Evolutionary conservation across 2,797 vertebrate genomes (phyloP).

Genomic region (Gobio occitaniae): DNA sequence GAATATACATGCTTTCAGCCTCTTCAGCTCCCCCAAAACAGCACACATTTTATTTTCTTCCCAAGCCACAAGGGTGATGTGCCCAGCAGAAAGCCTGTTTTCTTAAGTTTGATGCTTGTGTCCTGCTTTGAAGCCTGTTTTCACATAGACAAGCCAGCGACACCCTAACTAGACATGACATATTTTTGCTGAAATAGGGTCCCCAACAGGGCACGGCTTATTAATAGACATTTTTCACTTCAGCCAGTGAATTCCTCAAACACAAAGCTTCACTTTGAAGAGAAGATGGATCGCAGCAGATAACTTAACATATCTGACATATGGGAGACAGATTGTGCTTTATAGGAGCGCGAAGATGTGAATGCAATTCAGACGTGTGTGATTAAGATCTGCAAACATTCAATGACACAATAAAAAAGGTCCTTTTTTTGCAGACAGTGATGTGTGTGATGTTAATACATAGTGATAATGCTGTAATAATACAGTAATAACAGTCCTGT

Average conservation of each 20-base stretch:
- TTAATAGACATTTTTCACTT: slow-evolving; percentile 59
- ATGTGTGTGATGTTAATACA: not conserved
- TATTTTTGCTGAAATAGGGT: slow-evolving; percentile 56
- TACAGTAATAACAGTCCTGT: slow-evolving; percentile 29
- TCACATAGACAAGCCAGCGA: slow-evolving; percentile 56
- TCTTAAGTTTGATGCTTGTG: slow-evolving; percentile 64
- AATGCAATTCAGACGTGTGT: not conserved
- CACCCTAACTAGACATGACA: slow-evolving; percentile 62
- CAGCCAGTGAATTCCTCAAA: slow-evolving; percentile 26
- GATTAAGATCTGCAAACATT: not conserved
- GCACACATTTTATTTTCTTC: slow-evolving; percentile 40
- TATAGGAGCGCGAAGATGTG: slow-evolving; percentile 1
- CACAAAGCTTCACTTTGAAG: slow-evolving; percentile 44
- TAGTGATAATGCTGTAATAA: slow-evolving; percentile 16
- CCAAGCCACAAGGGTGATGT: slow-evolving; percentile 38
- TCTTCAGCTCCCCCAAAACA: slow-evolving; percentile 42
- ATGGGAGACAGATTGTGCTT: slow-evolving; percentile 22
- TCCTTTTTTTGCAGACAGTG: not conserved
- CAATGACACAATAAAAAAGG: not conserved
- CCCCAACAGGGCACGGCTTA: slow-evolving; percentile 56
- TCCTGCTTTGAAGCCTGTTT: slow-evolving; percentile 69
- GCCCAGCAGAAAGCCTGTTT: slow-evolving; percentile 63
- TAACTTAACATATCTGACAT: slow-evolving; percentile 35
- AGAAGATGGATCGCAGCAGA: slow-evolving; percentile 10
- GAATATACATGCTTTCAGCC: slow-evolving; percentile 31